These are phyloP conservation scores for Microplitis manilae DNA, from an alignment of 2,888 invertebrate genomes.

Conservation along the genomic window DNA sequence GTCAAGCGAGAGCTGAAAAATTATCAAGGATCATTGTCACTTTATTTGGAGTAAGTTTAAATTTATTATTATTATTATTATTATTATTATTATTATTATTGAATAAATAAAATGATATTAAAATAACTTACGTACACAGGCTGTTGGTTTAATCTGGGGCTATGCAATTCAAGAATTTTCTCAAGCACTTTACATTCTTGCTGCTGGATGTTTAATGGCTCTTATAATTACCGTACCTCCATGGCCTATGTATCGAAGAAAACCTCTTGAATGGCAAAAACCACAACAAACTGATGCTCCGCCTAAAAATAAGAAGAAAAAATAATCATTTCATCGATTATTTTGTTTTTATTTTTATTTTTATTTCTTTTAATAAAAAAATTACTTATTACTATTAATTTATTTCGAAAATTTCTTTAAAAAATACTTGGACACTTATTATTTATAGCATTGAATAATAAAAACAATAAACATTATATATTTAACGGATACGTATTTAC, in stretches of 20 bases:
- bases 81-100: not conserved
- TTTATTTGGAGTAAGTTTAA: conserved; percentile 82
- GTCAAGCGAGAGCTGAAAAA: conserved; percentile 91
- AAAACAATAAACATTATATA: not conserved
- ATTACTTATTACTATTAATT: not conserved
- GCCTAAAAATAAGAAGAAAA: conserved; percentile 73
- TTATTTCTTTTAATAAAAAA: conserved; percentile 4
- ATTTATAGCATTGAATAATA: no score
- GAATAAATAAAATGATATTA: no score
- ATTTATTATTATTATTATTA: conserved; percentile 11
- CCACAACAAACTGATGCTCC: conserved; percentile 74
- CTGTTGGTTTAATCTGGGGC: conserved; percentile 92
- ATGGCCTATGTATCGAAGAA: conserved; percentile 95
- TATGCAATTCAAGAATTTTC: conserved; percentile 96
- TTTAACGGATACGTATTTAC: conserved; percentile 54
- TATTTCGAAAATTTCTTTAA: not conserved
- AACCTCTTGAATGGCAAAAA: conserved; percentile 93
- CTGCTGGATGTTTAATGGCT: conserved; percentile 91
- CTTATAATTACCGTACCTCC: conserved; percentile 93
- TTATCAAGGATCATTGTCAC: conserved; percentile 91
- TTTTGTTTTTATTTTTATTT: conserved; percentile 10
- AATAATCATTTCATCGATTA: conserved; percentile 59
- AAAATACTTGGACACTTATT: no score
- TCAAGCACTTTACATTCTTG: conserved; percentile 93
- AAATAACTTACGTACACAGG: conserved; percentile 63